Base-by-base conservation (phyloP, 2,113 vertebrate species). In the Amphiprion percula region DNA sequence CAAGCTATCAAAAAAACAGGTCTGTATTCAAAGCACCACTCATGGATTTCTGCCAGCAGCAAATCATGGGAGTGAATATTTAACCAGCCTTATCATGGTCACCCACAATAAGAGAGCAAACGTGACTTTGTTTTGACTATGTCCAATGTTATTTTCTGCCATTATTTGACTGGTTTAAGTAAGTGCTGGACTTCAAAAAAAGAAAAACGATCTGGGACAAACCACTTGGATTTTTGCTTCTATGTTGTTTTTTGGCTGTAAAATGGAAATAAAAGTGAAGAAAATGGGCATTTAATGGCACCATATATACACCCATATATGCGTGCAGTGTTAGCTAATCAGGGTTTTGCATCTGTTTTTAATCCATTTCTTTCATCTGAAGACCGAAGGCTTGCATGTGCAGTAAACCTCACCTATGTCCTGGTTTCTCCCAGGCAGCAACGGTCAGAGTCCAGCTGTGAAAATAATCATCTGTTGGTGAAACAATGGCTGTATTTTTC, bases 401-500 rank as follows among this genome's bases (percentile, higher is more conserved):
- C 77, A 59, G 46, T 58, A 58, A 37, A 66, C 44, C 47, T 77
- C 77, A 83, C 71, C 67, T 78, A 72, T 37, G 11, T 52, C 58
- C 68, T 68, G 59, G 47, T 81, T 87, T 85, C 26, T 84, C 67
- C 54, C 72, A 80, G 74, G 79, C 72, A 76, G 53, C 67, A 55
- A 39, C 1, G 84, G 79, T 79, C 88, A 89, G 91, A 91, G 91
- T 93, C 87, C 61, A 0, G 21, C 72, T 62, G 47, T 83, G 77
- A 92, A 85, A 85, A 87, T 90, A 71, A 91, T 88, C 84, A 80
- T 77, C 60, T 30, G 33, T 68, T 79, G 65, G 46, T 61, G 69
- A 82, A 91, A 91, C 88, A 87, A 88, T 85, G 87, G 23, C 76
- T 72, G 74, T 68, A 81, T 87, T 91, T 91, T 88, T 78, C 89